Evolutionary conservation across 2,113 vertebrate genomes (phyloP).

Genomic region (Scalopus aquaticus): DNA sequence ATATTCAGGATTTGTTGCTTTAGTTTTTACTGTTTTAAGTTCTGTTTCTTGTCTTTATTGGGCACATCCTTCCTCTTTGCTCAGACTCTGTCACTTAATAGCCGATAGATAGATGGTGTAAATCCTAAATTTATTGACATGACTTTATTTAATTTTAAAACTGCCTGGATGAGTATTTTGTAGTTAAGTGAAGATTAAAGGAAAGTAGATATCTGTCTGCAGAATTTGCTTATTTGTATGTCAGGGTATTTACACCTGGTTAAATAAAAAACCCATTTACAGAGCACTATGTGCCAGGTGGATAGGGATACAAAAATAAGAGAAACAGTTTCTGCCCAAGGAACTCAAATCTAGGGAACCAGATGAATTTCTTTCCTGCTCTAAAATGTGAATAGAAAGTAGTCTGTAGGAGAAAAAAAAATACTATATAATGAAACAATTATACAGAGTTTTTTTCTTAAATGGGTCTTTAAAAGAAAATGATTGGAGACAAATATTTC

Average conservation of each 20-base stretch:
- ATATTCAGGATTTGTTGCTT: constrained; percentile 35
- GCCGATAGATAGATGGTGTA: not conserved
- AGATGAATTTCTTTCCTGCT: constrained; percentile 54
- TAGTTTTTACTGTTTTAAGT: constrained; percentile 6
- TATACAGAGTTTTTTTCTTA: constrained; percentile 3
- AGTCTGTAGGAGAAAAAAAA: not conserved
- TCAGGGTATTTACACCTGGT: not conserved
- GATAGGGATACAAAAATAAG: not conserved
- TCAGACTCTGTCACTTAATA: not conserved
- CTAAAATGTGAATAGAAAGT: constrained; percentile 40
- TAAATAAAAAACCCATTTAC: constrained; percentile 40
- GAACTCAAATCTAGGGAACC: not conserved
- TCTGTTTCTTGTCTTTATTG: constrained; percentile 33
- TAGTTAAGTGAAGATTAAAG: constrained; percentile 22
- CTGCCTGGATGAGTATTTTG: constrained; percentile 15
- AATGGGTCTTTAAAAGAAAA: constrained; percentile 14
- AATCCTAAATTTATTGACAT: constrained; percentile 25
- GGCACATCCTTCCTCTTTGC: constrained; percentile 4
- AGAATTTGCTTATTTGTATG: not conserved
- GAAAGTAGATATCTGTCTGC: not conserved
- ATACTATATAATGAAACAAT: not conserved
- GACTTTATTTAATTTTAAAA: constrained; percentile 44
- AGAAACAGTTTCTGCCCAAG: not conserved
- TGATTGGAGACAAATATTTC: not conserved
- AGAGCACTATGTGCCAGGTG: not conserved